Conservation (phyloP, 2,797 vertebrate species). For the Aselliscus stoliczkanus region DNA sequence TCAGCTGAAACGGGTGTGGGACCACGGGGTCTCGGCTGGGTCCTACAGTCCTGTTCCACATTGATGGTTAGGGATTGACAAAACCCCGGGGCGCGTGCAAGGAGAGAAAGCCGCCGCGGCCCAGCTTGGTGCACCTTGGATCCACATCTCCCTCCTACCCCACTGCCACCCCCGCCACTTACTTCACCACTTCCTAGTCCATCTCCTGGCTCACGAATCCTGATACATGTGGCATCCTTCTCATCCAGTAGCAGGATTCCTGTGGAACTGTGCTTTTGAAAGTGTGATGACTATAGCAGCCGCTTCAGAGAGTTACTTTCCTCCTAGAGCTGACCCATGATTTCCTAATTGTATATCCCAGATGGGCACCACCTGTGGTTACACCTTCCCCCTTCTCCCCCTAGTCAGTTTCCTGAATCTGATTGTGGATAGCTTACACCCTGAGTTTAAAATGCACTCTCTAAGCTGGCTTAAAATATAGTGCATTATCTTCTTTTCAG, state of each 20-base stretch:
- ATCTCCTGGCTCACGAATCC: background rate
- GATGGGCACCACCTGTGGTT: constrained; percentile 62
- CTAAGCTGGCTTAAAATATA: background rate
- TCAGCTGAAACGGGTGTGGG: background rate
- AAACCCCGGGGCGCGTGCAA: background rate
- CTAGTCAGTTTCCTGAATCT: constrained; percentile 22
- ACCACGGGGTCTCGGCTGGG: background rate
- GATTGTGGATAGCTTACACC: constrained; percentile 25
- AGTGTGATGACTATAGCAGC: background rate
- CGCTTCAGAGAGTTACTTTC: constrained; percentile 21
- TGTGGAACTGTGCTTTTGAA: background rate
- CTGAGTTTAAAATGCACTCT: background rate
- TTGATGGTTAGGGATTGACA: background rate
- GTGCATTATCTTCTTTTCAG: background rate
- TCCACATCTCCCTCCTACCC: rapidly evolving
- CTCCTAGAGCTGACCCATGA: background rate
- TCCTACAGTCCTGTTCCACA: background rate
- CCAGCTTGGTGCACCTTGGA: background rate
- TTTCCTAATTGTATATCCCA: constrained; percentile 25
- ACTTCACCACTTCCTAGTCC: background rate
- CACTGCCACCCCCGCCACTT: background rate
- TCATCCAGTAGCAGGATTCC: background rate
- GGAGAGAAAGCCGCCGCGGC: background rate
- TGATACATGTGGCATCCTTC: background rate
- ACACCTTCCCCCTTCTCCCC: background rate